Conservation (phyloP, 2,113 vertebrate genomes). For the Numenius arquata region DNA sequence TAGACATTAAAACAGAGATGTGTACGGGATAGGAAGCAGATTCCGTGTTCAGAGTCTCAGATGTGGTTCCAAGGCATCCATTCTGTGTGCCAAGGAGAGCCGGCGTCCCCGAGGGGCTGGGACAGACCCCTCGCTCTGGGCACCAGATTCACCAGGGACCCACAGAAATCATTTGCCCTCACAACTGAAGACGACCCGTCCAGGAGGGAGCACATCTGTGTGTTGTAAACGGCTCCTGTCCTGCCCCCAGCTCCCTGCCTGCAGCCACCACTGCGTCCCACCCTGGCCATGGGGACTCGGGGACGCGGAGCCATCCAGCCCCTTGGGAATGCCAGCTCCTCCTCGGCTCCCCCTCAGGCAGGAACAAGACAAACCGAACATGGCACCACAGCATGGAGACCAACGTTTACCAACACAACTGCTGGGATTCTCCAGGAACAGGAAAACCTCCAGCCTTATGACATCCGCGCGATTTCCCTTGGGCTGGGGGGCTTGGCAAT, state of each 20-base stretch:
- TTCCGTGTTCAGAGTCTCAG: accelerated
- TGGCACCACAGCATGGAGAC: background rate
- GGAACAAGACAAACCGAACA: background rate
- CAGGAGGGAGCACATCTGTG: accelerated
- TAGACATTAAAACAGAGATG: background rate
- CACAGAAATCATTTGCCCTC: background rate
- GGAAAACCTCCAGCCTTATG: background rate
- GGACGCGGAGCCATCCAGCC: background rate
- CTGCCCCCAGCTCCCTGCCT: background rate
- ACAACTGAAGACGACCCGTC: too few relatives aligned
- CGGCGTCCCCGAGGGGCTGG: too few relatives aligned
- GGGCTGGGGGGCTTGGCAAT: background rate
- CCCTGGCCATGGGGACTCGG: background rate
- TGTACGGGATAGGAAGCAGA: background rate
- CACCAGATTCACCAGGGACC: background rate
- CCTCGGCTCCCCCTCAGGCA: background rate
- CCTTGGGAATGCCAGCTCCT: background rate
- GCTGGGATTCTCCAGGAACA: background rate
- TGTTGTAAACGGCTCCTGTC: accelerated
- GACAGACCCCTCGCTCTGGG: background rate
- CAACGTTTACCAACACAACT: background rate
- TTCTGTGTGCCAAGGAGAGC: too few relatives aligned
- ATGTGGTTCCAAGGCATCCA: background rate
- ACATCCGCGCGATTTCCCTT: background rate
- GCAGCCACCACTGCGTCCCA: background rate